phyloP scores from a whole-genome alignment of 2,113 vertebrate species.

The Butastur rufipennis region DNA sequence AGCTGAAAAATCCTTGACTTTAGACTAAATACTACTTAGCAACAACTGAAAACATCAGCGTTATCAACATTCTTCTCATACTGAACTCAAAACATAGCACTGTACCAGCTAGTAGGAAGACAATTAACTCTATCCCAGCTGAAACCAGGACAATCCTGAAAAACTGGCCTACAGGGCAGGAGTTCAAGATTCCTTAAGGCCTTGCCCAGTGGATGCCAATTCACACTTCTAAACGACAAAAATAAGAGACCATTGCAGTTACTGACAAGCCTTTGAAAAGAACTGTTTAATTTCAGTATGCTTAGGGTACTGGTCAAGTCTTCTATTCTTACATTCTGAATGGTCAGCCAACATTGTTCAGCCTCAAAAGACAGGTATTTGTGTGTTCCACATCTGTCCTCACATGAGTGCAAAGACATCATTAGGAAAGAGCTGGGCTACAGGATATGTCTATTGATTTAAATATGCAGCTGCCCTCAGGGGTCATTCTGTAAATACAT shows the following conservation, averaged over 20 bases:
- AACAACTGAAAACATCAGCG: too few species aligned
- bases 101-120: too few species aligned
- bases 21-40: too few species aligned
- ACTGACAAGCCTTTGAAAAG: not conserved
- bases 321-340: not conserved
- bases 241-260: not conserved
- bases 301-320: not conserved
- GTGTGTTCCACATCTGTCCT: not conserved
- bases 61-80: too few species aligned
- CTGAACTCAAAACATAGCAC: too few species aligned
- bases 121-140: too few species aligned
- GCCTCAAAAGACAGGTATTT: not conserved
- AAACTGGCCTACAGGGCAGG: not conserved
- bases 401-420: not conserved
- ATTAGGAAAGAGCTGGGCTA: not conserved
- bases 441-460: not conserved
- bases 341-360: not conserved
- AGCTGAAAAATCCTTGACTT: too few species aligned
- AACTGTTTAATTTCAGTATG: not conserved
- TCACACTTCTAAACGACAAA: not conserved
- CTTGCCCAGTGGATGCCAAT: not conserved
- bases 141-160: not conserved
- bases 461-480: not conserved
- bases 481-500: not conserved
- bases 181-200: not conserved